Evolutionary conservation across 1,140 invertebrate species (phyloP).

Genomic region (Drosophila triauraria): DNA sequence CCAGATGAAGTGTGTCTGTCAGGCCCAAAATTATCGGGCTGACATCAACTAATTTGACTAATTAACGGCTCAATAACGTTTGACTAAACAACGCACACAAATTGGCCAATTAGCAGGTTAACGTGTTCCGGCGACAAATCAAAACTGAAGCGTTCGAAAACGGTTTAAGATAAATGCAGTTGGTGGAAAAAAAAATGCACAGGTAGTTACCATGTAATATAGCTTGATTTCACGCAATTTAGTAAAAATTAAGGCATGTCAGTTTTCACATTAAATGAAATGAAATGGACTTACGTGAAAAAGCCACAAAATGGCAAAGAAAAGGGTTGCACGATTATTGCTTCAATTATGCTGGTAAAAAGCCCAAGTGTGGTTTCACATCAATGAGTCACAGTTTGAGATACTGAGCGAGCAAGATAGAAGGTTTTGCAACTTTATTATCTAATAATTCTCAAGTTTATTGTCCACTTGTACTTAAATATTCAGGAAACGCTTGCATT

Average conservation of each 20-base stretch:
- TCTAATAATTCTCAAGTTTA: too few species aligned
- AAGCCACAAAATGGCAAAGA: not conserved
- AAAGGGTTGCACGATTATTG: not conserved
- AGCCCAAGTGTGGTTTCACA: not conserved
- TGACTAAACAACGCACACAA: conserved; percentile 38
- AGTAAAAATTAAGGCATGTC: not conserved
- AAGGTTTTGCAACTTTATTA: too few species aligned
- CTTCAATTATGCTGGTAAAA: not conserved
- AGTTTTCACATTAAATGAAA: not conserved
- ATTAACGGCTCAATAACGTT: conserved; percentile 47
- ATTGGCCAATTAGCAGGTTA: conserved; percentile 39
- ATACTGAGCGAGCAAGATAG: not conserved
- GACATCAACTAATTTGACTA: conserved; percentile 49
- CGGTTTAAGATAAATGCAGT: not conserved
- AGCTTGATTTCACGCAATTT: not conserved
- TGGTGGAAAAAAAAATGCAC: not conserved
- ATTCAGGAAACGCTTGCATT: too few species aligned
- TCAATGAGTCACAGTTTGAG: not conserved
- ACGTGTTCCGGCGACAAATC: conserved; percentile 16
- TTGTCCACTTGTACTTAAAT: too few species aligned
- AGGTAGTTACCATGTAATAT: not conserved
- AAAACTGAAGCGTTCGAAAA: not conserved
- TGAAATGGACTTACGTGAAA: not conserved
- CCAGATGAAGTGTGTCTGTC: conserved; percentile 10
- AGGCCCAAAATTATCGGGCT: conserved; percentile 32